Evolutionary conservation across 2,888 invertebrate genomes (phyloP).

Genomic region (Protophormia terraenovae): DNA sequence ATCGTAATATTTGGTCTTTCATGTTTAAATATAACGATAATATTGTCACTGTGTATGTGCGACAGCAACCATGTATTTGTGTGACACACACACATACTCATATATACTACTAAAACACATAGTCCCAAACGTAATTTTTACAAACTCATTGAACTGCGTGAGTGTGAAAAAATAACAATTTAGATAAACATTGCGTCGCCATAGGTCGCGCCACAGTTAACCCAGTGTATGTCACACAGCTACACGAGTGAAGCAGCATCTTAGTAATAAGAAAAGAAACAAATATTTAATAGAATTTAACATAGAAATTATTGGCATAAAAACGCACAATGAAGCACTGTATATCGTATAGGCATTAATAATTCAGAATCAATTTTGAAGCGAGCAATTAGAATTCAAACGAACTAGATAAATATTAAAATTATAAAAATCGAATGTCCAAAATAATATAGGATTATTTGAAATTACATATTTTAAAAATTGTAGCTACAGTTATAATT

Average conservation of each 20-base stretch:
- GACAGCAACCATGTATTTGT: neutral
- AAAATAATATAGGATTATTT: no score
- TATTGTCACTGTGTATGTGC: neutral
- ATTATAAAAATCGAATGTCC: no score
- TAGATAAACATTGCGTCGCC: conserved; percentile 80
- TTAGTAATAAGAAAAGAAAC: conserved; percentile 42
- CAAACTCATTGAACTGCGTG: conserved; percentile 81
- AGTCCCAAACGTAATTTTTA: conserved; percentile 81
- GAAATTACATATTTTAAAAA: no score
- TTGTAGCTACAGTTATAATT: no score
- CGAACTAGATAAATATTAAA: no score
- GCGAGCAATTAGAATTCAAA: no score
- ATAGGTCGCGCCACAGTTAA: conserved; percentile 70
- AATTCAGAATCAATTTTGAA: no score
- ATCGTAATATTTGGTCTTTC: conserved; percentile 57
- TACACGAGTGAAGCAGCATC: neutral
- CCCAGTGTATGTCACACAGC: conserved; percentile 51
- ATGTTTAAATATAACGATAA: conserved; percentile 42
- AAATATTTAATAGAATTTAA: conserved; percentile 53
- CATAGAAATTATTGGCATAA: neutral
- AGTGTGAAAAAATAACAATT: conserved; percentile 82
- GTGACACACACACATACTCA: neutral
- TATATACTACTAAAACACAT: conserved; percentile 68
- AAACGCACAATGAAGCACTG: neutral
- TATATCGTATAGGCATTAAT: neutral